Base-by-base conservation (phyloP, 2,888 invertebrate genomes). In the Balanococcus diminutus region DNA sequence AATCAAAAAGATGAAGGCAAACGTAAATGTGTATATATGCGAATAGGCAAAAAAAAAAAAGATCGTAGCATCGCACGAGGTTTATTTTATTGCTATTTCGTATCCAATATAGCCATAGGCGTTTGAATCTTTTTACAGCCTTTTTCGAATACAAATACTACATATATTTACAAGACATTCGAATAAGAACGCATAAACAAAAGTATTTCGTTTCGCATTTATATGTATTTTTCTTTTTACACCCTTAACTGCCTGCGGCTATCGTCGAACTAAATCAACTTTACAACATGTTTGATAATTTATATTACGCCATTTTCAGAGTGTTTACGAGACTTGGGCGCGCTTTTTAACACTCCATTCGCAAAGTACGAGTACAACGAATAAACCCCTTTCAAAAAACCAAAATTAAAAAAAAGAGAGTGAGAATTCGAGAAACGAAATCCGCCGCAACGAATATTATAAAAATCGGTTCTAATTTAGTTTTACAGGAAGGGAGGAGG, bases 211-310 rank as follows among this genome's bases (percentile, higher is more conserved):
- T 79, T 79, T 79, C 31, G 75, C 75, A 79, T 79, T 79, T 79
- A 79, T 36, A 36, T 32, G 75, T 79, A 79, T 79, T 79, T 79
- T 75, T n/a, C n/a, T 61, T 79, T 79, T 79, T 36, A 79, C 75
- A 79, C 75, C 36, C 75, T 36, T 79, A 79, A 79, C 32, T 28
- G 75, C 75, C 19, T 79, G 19, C n/a, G 36, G 75, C 36, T 36
- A 79, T 36, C 75, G 75, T 67, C 67, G 67, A 14, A 79, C 36
- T 79, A 79, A 79, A 79, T 79, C 75, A 79, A 79, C 75, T 79
- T 79, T 79, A 79, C 75, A 79, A 79, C 75, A 79, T 79, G 75
- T 79, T 79, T 79, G 75, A 79, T 79, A 79, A 79, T 79, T 79
- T 79, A 79, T 79, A 79, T 79, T 79, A 79, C 75, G 19, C 75